phyloP scores from a whole-genome alignment of 2,797 vertebrate genomes.

The Pampus argenteus region DNA sequence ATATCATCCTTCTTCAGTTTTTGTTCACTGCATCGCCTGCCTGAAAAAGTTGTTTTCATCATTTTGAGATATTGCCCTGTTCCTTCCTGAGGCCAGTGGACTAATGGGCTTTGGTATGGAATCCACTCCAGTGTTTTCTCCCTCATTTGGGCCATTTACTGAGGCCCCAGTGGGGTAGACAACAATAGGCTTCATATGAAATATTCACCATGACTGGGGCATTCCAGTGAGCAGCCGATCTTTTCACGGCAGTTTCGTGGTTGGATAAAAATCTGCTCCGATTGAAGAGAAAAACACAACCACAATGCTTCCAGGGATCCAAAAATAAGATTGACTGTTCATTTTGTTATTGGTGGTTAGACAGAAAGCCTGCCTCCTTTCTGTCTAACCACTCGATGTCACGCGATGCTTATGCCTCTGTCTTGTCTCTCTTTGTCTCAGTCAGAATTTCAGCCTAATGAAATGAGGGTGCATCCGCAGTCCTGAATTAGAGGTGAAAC shows the following conservation, averaged over 20 bases:
- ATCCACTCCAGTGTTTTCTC: conserved; percentile 66
- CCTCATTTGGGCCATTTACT: conserved; percentile 66
- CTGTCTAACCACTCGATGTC: conserved; percentile 51
- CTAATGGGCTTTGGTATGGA: conserved; percentile 74
- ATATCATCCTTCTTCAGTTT: conserved; percentile 62
- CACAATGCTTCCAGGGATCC: conserved; percentile 52
- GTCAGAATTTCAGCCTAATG: conserved; percentile 57
- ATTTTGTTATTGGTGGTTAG: conserved; percentile 61
- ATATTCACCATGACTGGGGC: conserved; percentile 71
- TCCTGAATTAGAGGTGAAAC: conserved; percentile 51
- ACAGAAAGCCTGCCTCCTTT: conserved; percentile 49
- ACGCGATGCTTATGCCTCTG: conserved; percentile 43
- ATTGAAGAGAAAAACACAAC: conserved; percentile 54
- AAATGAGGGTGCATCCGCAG: conserved; percentile 55
- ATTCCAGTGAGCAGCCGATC: conserved; percentile 64
- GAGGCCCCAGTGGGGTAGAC: conserved; percentile 71
- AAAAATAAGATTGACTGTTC: conserved; percentile 64
- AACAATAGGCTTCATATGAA: conserved; percentile 78
- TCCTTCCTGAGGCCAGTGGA: conserved; percentile 70
- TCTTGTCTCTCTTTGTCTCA: conserved; percentile 59
- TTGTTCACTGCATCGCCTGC: conserved; percentile 55
- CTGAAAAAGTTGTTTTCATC: conserved; percentile 71
- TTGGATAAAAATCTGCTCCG: conserved; percentile 66
- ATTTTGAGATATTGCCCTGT: conserved; percentile 77
- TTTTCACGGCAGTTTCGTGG: conserved; percentile 66